Evolutionary conservation across 2,797 vertebrate species (phyloP), one percentile per base, ranked within the genome.

Genomic region (Siniperca undulata): DNA sequence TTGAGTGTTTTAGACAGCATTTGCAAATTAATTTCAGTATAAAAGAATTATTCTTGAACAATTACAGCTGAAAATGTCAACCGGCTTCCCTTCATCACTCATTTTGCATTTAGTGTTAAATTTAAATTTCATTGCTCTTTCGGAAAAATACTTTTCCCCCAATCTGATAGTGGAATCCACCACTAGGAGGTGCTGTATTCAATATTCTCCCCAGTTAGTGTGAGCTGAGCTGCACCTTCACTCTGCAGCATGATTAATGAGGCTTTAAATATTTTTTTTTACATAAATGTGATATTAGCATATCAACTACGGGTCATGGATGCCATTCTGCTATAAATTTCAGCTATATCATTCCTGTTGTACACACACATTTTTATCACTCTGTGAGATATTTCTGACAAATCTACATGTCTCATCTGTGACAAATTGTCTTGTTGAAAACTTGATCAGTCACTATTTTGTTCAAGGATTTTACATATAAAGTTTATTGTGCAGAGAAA

Each of bases 401-500:
- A 40, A 48, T 40, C 7, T 69, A 0, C 6, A 30, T 12, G 17
- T 34, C 48, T 56, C 40, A 61, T 22, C 58, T 61, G 17, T 44
- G 7, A 68, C 50, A 74, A 55, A 60, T 22, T 65, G 0, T 20
- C 13, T 7, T 1, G 1, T 27, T 27, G 3, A 77, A 77, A 72
- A 69, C 4, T 19, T 36, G 8, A 77, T 48, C 10, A 56, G 22
- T 50, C 19, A 55, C 36, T 10, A 7, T 17, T 61, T 50, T 58
- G 48, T 56, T 76, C 5, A 38, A 74, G 19, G 1, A 60, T 83
- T 89, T 82, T 62, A 71, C 80, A 83, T 78, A 68, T 22, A 70
- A 83, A 68, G 66, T 90, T 92, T 90, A 91, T 91, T 92, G 58
- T 86, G 42, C 78, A 65, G 46, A 85, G 73, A 88, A 87, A 90